Evolutionary conservation across 2,888 invertebrate species (phyloP).

Genomic region (Diarsia brunnea): DNA sequence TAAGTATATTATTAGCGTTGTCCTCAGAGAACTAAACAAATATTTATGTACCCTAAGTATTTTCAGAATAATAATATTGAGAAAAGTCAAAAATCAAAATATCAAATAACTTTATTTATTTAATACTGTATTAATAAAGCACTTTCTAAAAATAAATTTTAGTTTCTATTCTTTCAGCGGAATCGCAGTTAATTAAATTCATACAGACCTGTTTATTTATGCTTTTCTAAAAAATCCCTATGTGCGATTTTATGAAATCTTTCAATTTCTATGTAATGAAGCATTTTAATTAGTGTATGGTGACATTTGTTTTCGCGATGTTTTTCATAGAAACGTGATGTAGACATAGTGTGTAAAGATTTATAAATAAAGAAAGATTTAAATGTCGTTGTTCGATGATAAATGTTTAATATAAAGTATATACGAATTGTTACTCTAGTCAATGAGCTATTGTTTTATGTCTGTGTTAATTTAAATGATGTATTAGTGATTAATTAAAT

Average conservation of each 20-base stretch:
- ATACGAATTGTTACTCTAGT: slow-evolving; percentile 88
- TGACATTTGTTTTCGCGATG: slow-evolving; percentile 62
- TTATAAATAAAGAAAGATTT: slow-evolving; percentile 71
- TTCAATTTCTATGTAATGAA: slow-evolving; percentile 8
- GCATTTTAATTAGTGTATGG: slow-evolving; percentile 32
- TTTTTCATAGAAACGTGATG: slow-evolving; percentile 63
- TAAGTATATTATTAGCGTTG: background rate
- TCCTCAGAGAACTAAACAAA: slow-evolving; percentile 33
- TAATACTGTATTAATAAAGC: background rate
- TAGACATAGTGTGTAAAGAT: slow-evolving; percentile 56
- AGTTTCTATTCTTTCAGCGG: background rate
- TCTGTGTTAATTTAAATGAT: slow-evolving; percentile 81
- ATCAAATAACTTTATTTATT: too few species aligned
- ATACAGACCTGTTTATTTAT: background rate
- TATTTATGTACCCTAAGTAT: slow-evolving; percentile 20
- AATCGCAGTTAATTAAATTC: too few species aligned
- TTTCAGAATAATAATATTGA: slow-evolving; percentile 9
- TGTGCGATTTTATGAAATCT: background rate
- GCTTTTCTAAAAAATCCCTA: background rate
- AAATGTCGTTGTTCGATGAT: slow-evolving; percentile 84
- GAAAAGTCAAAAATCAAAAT: too few species aligned
- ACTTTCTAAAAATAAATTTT: background rate
- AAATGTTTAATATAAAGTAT: slow-evolving; percentile 82
- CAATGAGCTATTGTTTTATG: slow-evolving; percentile 85
- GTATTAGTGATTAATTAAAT: slow-evolving; percentile 68